These are phyloP conservation scores for Pitangus sulphuratus DNA, from an alignment of 2,797 vertebrate genomes.

Conservation along the genomic window DNA sequence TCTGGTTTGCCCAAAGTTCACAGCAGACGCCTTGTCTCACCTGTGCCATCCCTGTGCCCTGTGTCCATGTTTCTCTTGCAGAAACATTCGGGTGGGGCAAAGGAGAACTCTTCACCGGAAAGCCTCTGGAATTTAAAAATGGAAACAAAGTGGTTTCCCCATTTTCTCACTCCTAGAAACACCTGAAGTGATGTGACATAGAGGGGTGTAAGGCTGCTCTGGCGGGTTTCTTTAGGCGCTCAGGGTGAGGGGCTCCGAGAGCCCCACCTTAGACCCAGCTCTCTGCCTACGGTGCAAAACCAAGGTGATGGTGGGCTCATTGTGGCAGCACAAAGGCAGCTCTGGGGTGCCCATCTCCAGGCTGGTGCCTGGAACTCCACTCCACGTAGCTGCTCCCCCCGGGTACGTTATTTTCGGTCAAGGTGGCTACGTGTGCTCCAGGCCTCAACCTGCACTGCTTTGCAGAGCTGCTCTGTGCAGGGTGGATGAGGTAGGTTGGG, in stretches of 20 bases:
- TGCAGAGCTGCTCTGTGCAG: background rate
- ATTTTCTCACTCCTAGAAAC: background rate
- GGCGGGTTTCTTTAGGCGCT: background rate
- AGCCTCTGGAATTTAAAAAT: background rate
- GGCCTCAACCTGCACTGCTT: background rate
- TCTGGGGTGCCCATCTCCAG: background rate
- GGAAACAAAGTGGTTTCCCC: background rate
- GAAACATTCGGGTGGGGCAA: background rate
- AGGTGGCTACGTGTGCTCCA: rapidly evolving
- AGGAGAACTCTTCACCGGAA: background rate
- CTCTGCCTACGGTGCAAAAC: background rate
- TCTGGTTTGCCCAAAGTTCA: background rate
- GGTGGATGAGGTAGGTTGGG: background rate
- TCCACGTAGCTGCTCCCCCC: rapidly evolving
- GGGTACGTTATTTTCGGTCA: rapidly evolving
- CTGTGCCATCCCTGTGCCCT: background rate
- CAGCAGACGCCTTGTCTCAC: background rate
- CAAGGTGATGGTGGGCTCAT: background rate
- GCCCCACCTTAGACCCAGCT: background rate
- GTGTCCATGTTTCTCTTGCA: background rate
- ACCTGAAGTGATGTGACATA: background rate
- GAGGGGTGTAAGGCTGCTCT: rapidly evolving
- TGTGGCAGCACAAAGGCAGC: background rate
- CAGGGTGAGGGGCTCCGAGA: background rate
- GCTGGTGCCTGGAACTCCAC: background rate